Evolutionary conservation across 2,888 invertebrate species (phyloP), one percentile per base, ranked within the genome.

Genomic region (Lycaena phlaeas): DNA sequence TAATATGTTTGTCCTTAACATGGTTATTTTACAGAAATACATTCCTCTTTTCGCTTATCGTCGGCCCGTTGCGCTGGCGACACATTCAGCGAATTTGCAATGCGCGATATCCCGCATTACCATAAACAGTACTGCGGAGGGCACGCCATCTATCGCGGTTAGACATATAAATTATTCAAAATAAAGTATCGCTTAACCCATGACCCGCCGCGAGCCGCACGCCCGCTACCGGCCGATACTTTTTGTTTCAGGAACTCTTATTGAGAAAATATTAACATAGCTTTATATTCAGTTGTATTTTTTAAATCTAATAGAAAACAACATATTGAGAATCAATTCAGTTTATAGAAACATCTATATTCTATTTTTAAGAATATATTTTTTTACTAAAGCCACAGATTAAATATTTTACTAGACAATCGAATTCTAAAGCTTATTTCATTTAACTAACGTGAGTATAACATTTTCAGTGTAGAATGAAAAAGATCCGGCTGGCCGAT

Each of bases 161-260:
- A 74, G 75, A 81, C 79, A 81, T 81, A 82, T 84, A 84, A 82
- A 84, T 84, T 82, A 84, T 84, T 84, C 84, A 84, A 82, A 84
- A 82, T 84, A 82, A 84, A 84, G 84, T 84, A 84, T 84, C 82
- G 84, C 77, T 84, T 84, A 84, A 81, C 84, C 84, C 55, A 52
- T 68, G 76, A 81, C 75, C 77, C 61, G 61, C 67, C 59, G 67
- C 60, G 51, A 54, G 55, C 56, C 51, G 53, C 52, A 47, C 49
- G 46, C 51, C 47, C 43, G 45, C 48, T 47, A 43, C 48, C 46
- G 46, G 46, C 41, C 42, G 44, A 44, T 43, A 48, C 44, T 44
- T 47, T 44, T 43, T 46, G 48, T 48, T 45, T 42, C 38, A 31
- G 43, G 40, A 37, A 44, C 45, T 44, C 40, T 15, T 36, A 40